A percentile compares a stretch with the other conserved stretches of the same genome.
Conservation (phyloP, 2,888 invertebrate species). For the Lepeophtheirus nordmannii region DNA sequence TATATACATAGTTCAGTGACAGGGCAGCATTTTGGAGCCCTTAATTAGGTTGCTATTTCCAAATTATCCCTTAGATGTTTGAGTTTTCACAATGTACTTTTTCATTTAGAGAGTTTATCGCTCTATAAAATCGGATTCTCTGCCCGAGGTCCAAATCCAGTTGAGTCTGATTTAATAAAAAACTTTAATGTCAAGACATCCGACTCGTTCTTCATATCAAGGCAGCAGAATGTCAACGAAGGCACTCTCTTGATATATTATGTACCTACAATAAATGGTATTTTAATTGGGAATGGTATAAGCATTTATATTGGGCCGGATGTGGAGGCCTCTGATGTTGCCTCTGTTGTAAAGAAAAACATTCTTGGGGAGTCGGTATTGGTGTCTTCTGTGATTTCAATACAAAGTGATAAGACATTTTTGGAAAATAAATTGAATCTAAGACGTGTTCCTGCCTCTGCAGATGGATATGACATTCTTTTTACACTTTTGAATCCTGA, state of each 20-base stretch:
- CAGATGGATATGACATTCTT: conserved; percentile 54
- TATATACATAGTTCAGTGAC: too few relatives aligned
- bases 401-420: not conserved
- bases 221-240: not conserved
- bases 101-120: too few relatives aligned
- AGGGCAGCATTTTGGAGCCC: too few relatives aligned
- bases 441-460: conserved; percentile 29
- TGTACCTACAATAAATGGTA: not conserved
- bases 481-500: conserved; percentile 68
- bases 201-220: not conserved
- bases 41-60: too few relatives aligned
- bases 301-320: not conserved
- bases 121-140: not conserved
- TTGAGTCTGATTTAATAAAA: not conserved
- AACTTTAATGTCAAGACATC: not conserved
- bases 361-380: not conserved
- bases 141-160: not conserved
- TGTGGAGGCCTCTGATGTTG: not conserved
- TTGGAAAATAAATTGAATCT: not conserved
- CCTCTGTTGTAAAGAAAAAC: not conserved
- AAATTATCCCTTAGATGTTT: too few relatives aligned
- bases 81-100: too few relatives aligned
- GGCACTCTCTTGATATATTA: not conserved
- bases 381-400: not conserved
- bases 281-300: not conserved